Conservation (phyloP, 1,140 invertebrate species). For the Galleria mellonella region DNA sequence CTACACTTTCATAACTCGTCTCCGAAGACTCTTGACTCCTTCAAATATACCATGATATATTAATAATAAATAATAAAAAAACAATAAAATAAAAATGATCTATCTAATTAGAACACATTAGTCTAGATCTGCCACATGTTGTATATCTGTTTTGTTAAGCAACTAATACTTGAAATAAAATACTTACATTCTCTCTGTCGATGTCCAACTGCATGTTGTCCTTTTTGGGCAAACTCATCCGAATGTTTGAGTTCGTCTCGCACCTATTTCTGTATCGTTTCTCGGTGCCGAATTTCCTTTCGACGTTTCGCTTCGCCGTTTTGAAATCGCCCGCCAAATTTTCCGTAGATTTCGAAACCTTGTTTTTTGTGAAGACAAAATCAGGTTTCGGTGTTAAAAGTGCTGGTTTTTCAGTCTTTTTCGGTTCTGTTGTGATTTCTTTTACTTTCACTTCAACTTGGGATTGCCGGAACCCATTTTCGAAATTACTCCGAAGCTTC, state of each 20-base stretch:
- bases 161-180: not conserved
- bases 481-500: constrained; percentile 44
- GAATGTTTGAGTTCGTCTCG: constrained; percentile 11
- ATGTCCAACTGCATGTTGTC: constrained; percentile 41
- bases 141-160: no score
- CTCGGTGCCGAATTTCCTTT: constrained; percentile 41
- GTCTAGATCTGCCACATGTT: no score
- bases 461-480: constrained; percentile 11
- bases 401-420: constrained; percentile 2
- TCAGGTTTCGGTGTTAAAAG: constrained; percentile 15
- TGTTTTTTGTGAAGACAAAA: constrained; percentile 13
- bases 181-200: constrained; percentile 59
- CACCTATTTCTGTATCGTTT: constrained; percentile 28
- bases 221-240: constrained; percentile 25
- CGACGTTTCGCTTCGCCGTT: constrained; percentile 18
- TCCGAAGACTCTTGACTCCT: no score
- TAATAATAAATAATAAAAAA: not conserved
- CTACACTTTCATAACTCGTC: no score
- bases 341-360: constrained; percentile 43
- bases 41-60: no score
- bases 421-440: not conserved
- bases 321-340: constrained; percentile 34
- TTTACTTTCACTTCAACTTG: not conserved
- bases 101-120: not conserved
- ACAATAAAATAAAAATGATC: not conserved